phyloP scores from a whole-genome alignment of 1,140 invertebrate genomes.

The Heliconius himera region DNA sequence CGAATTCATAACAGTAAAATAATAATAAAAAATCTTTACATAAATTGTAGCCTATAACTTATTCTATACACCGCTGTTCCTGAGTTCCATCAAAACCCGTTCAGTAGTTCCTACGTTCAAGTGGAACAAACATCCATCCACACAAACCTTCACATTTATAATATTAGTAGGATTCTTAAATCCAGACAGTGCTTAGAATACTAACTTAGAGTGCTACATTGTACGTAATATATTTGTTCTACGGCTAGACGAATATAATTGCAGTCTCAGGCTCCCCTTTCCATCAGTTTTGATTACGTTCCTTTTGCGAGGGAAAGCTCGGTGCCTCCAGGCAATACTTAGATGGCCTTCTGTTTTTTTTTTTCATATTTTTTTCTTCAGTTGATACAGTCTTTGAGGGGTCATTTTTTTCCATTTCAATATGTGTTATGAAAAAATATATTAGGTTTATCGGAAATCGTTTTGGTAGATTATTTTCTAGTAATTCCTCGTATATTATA shows the following conservation, averaged over 20 bases:
- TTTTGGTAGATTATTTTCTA: neutral
- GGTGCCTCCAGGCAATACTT: constrained; percentile 28
- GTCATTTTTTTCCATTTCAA: neutral
- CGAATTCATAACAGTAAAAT: no score
- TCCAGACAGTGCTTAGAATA: neutral
- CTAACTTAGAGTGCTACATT: neutral
- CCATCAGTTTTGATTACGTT: constrained; percentile 42
- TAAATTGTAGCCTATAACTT: no score
- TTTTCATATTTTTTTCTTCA: neutral
- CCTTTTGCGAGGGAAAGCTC: constrained; percentile 29
- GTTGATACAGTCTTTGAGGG: neutral
- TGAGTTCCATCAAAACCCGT: no score
- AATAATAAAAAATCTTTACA: no score
- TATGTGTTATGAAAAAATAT: no score
- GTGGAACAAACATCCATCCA: no score
- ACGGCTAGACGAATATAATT: constrained; percentile 37
- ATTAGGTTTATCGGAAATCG: neutral
- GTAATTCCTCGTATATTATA: neutral
- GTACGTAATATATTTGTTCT: constrained; percentile 18
- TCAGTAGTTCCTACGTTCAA: no score
- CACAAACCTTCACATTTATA: no score
- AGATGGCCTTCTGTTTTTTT: constrained; percentile 10
- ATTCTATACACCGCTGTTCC: no score
- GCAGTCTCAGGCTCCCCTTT: constrained; percentile 36
- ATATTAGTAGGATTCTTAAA: no score